These are phyloP conservation scores for Catotricha subobsoleta DNA, from an alignment of 2,888 invertebrate genomes.

Conservation along the genomic window DNA sequence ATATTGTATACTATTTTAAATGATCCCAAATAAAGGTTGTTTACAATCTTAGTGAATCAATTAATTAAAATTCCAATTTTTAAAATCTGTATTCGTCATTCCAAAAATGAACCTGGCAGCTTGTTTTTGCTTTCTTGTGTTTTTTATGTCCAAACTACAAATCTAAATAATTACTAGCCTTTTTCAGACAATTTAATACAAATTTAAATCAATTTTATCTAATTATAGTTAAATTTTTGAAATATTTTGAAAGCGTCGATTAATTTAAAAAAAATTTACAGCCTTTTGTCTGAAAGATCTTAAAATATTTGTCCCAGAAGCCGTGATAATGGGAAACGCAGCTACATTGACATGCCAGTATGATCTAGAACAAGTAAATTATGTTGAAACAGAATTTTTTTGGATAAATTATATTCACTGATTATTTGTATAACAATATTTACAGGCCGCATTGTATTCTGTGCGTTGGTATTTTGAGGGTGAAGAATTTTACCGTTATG, in stretches of 20 bases:
- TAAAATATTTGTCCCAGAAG: conserved; percentile 31
- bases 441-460: conserved; percentile 34
- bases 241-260: neutral
- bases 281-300: conserved; percentile 29
- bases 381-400: neutral
- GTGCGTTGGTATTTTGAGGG: conserved; percentile 44
- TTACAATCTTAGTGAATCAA: no score
- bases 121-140: no score
- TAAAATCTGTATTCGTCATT: no score
- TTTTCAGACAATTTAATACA: no score
- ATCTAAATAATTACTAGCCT: no score
- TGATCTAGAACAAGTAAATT: conserved; percentile 29
- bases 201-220: neutral
- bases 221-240: neutral
- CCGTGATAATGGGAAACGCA: conserved; percentile 30
- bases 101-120: no score
- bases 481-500: conserved; percentile 43
- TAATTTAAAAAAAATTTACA: conserved; percentile 9
- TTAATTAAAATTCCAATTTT: no score
- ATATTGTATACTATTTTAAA: no score
- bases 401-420: neutral
- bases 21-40: no score
- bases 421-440: neutral
- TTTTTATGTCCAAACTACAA: no score
- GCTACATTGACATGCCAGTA: conserved; percentile 30